Conservation (phyloP, 2,888 invertebrate genomes). For the Muscina levida region DNA sequence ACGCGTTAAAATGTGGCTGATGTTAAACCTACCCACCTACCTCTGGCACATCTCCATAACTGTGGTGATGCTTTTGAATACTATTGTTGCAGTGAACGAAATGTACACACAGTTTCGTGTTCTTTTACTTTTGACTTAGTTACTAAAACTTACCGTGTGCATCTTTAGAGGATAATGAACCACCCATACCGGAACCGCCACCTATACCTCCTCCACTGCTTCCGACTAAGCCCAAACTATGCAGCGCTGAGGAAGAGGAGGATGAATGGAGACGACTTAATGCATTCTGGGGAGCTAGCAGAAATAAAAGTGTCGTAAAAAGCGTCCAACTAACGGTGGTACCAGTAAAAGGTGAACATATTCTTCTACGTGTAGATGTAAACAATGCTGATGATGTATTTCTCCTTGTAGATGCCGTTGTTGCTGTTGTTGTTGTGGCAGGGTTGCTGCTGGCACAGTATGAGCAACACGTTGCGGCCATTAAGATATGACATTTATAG, state of each 20-base stretch:
- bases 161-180: conserved; percentile 74
- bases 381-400: neutral
- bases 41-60: neutral
- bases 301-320: conserved; percentile 74
- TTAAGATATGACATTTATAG: conserved; percentile 79
- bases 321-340: conserved; percentile 61
- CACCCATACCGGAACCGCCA: conserved; percentile 66
- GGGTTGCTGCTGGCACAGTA: conserved; percentile 26
- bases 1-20: conserved; percentile 36
- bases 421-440: conserved; percentile 6
- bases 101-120: too few relatives aligned
- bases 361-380: conserved; percentile 5
- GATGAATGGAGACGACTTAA: conserved; percentile 75
- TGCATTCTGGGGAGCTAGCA: conserved; percentile 70
- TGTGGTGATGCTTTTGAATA: neutral
- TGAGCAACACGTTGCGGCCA: conserved; percentile 74
- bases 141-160: conserved; percentile 76
- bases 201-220: conserved; percentile 52
- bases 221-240: conserved; percentile 63
- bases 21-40: neutral
- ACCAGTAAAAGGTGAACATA: neutral
- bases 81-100: too few relatives aligned
- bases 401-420: conserved; percentile 41
- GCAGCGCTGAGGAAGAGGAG: conserved; percentile 67
- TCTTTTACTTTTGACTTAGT: neutral